These are phyloP conservation scores for Lasioglossum malachurum DNA, from an alignment of 2,888 invertebrate genomes.

Conservation along the genomic window DNA sequence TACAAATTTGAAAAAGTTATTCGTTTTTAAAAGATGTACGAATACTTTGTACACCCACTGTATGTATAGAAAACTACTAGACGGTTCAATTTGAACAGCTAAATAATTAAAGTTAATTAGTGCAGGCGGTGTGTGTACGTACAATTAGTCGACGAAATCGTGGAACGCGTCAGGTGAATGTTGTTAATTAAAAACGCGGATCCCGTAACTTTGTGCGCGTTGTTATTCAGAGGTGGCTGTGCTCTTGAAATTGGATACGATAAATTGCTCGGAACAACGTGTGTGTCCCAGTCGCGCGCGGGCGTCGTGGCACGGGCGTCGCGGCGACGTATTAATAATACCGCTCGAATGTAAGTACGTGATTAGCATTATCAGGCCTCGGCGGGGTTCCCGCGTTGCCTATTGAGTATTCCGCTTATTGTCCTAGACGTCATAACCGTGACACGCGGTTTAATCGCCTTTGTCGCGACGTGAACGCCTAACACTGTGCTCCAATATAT, in stretches of 20 bases:
- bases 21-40: too few relatives aligned
- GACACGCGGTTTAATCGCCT: slow-evolving; percentile 66
- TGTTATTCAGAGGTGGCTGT: slow-evolving; percentile 25
- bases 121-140: not conserved
- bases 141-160: not conserved
- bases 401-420: slow-evolving; percentile 60
- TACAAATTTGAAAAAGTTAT: too few relatives aligned
- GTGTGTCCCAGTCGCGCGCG: slow-evolving; percentile 19
- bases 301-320: not conserved
- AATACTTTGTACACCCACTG: too few relatives aligned
- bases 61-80: not conserved
- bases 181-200: slow-evolving; percentile 32
- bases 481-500: slow-evolving; percentile 57
- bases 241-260: slow-evolving; percentile 40
- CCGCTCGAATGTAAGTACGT: slow-evolving; percentile 48
- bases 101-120: not conserved
- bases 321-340: slow-evolving; percentile 53
- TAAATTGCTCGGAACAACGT: slow-evolving; percentile 44
- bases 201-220: not conserved
- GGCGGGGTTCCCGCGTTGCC: slow-evolving; percentile 10
- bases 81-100: not conserved
- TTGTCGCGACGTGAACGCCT: slow-evolving; percentile 61
- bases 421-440: slow-evolving; percentile 54
- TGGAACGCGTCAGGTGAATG: not conserved
- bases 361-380: slow-evolving; percentile 57